Evolutionary conservation across 2,797 vertebrate genomes (phyloP), one percentile per base, ranked within the genome.

Genomic region (Lycodopsis pacificus): DNA sequence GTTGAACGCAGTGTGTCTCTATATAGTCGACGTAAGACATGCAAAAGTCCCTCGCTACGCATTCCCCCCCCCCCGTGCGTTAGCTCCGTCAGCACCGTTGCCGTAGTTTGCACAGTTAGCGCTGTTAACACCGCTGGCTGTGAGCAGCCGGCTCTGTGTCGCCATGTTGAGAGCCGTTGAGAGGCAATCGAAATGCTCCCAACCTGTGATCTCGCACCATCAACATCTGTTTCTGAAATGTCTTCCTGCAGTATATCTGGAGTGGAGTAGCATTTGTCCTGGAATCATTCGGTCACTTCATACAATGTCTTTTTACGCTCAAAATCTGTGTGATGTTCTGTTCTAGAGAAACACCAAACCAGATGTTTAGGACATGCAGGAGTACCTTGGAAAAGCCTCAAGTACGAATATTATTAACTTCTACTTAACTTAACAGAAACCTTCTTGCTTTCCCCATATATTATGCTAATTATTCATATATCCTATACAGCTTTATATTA

Each of bases 1-100:
- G 25, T 48, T 65, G 32, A 62, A 62, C 56, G 19, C 58, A 42
- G 4, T 48, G 49, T 40, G 20, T 72, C 34, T 57, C 36, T 71
- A 38, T 71, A 15, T 34, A 27, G 71, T 19, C 27, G 3, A 49
- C 56, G 17, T 22, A 10, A 65, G 40, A 51, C 32, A 61, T 40
- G n/a, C 19, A 25, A 65, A 46, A 36, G n/a, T 56, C 30, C 14
- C 62, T 73, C 2, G 58, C 38, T 66, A 17, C 1, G 30, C 36
- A 8, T 9, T 42, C 15, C 19, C 14, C 22, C 6, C 19, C 14
- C n/a, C n/a, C n/a, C n/a, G n/a, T 12, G 4, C 1, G 40, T 42
- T 13, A 13, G 14, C 40, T 42, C 40, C 4, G 40, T 42, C 40
- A 4, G 40, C 40, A 42, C 40, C 15, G 40, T 42, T 42, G 4